A percentile compares a stretch with the other conserved stretches of the same genome.
These are phyloP conservation scores for Prenolepis imparis DNA, from an alignment of 2,888 invertebrate species.

Conservation along the genomic window DNA sequence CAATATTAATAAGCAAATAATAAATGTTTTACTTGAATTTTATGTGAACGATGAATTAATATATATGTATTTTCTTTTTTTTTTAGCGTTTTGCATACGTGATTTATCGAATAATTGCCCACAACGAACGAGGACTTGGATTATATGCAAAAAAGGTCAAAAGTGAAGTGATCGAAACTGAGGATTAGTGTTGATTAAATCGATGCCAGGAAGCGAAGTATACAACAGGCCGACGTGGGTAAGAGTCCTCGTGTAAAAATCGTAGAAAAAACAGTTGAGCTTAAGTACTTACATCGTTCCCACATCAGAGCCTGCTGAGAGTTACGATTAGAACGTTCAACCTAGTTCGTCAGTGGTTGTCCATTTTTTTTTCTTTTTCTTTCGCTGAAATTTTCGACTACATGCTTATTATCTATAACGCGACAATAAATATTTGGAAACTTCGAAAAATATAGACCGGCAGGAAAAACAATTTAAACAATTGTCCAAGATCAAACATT, in stretches of 20 bases:
- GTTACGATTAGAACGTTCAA: conserved; percentile 74
- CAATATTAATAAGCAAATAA: background rate
- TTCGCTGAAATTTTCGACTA: background rate
- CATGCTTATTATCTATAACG: background rate
- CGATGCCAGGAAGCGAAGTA: conserved; percentile 65
- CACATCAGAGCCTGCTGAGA: conserved; percentile 82
- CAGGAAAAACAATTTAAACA: background rate
- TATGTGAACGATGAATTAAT: background rate
- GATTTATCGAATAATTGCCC: conserved; percentile 19
- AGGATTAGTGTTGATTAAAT: conserved; percentile 49
- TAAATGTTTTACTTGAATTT: background rate
- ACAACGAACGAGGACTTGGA: conserved; percentile 40
- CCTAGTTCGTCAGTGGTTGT: conserved; percentile 43
- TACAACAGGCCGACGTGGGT: conserved; percentile 39
- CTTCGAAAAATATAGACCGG: background rate
- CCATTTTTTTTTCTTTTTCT: conserved; percentile 6
- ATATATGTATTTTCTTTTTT: background rate
- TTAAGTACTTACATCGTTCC: conserved; percentile 82
- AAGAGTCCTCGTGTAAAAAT: conserved; percentile 74
- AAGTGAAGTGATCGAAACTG: conserved; percentile 25
- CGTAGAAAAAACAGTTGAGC: conserved; percentile 73
- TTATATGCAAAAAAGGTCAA: conserved; percentile 62
- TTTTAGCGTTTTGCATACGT: background rate
- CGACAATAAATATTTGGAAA: background rate
- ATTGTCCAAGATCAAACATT: background rate